These are phyloP conservation scores for Muscidifurax raptorellus DNA, from an alignment of 1,140 invertebrate species.

Conservation along the genomic window DNA sequence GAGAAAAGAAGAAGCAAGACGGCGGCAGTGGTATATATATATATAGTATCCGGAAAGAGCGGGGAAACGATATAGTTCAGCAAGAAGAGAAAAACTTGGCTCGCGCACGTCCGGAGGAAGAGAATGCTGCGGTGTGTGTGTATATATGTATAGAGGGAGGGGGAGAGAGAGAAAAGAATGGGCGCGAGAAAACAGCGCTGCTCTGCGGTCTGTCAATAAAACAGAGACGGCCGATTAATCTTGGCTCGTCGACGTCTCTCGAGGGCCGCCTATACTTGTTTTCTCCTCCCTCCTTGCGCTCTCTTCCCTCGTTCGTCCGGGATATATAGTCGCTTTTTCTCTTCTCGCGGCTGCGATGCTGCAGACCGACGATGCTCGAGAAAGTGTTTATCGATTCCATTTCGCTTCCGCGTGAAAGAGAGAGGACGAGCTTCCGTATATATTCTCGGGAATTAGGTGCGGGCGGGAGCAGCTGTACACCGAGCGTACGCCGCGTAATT, in stretches of 20 bases:
- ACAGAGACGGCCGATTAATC: constrained; percentile 48
- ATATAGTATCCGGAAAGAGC: background rate
- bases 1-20: constrained; percentile 1
- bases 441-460: background rate
- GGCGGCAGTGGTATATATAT: too few species aligned
- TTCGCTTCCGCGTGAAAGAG: background rate
- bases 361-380: background rate
- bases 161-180: background rate
- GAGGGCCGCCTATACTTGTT: background rate
- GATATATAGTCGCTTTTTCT: background rate
- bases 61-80: constrained; percentile 12
- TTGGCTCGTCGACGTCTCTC: constrained; percentile 9
- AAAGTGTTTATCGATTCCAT: constrained; percentile 46
- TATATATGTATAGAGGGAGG: too few species aligned
- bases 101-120: background rate
- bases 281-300: background rate
- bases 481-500: background rate
- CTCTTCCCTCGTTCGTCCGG: too few species aligned
- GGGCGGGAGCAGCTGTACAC: background rate
- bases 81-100: constrained; percentile 17
- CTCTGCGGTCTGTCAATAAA: constrained; percentile 41
- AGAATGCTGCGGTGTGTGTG: too few species aligned
- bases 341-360: too few species aligned
- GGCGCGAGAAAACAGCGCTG: background rate
- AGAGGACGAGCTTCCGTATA: background rate